These are phyloP conservation scores for Parnassius orleans DNA, from an alignment of 2,888 invertebrate genomes.

Conservation along the genomic window DNA sequence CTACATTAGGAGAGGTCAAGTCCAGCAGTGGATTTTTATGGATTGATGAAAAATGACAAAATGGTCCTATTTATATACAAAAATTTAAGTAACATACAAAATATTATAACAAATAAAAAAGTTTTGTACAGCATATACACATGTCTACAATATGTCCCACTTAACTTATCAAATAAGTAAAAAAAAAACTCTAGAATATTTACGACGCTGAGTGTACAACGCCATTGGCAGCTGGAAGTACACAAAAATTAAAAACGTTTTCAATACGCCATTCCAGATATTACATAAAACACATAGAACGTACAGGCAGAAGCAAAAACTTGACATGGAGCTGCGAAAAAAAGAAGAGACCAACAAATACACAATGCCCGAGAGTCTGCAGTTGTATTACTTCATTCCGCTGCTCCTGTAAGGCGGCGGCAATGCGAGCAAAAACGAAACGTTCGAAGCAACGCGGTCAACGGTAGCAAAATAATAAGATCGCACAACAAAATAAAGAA, in stretches of 20 bases:
- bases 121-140: too few relatives aligned
- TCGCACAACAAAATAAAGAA: conserved; percentile 80
- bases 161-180: neutral
- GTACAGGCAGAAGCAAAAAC: conserved; percentile 52
- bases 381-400: conserved; percentile 77
- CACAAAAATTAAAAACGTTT: conserved; percentile 28
- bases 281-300: conserved; percentile 61
- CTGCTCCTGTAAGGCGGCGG: conserved; percentile 47
- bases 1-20: too few relatives aligned
- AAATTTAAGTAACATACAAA: too few relatives aligned
- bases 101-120: too few relatives aligned
- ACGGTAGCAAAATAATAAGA: conserved; percentile 81
- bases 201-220: conserved; percentile 10
- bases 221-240: conserved; percentile 17
- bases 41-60: too few relatives aligned
- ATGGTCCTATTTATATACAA: too few relatives aligned
- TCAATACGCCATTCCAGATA: conserved; percentile 28
- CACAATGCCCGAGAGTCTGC: conserved; percentile 70
- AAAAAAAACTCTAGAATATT: neutral
- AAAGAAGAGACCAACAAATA: conserved; percentile 64
- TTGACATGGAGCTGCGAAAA: conserved; percentile 55
- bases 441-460: conserved; percentile 67
- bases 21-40: too few relatives aligned
- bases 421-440: conserved; percentile 68
- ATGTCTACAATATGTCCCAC: neutral